These are phyloP conservation scores for Labeo catla DNA, from an alignment of 2,113 vertebrate species.

Conservation along the genomic window DNA sequence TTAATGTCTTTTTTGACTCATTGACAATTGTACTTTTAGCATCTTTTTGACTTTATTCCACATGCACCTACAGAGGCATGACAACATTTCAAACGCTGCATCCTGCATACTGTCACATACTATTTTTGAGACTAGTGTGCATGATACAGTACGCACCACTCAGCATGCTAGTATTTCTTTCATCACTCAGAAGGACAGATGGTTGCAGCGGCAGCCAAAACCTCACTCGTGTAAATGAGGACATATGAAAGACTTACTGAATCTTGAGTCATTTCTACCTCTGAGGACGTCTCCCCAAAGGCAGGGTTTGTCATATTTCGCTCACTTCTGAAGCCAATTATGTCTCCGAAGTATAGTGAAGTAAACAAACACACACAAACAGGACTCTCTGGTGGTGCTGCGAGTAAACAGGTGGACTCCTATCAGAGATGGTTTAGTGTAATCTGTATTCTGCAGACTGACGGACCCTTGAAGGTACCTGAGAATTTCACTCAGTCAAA, in stretches of 20 bases:
- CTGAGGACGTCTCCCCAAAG: background rate
- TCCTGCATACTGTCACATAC: background rate
- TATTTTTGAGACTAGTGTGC: background rate
- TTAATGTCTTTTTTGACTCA: too few species aligned
- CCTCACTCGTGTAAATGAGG: background rate
- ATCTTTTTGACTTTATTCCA: too few species aligned
- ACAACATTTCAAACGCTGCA: background rate
- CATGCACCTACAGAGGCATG: too few species aligned
- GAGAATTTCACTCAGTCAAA: constrained; percentile 52
- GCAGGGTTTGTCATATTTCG: background rate
- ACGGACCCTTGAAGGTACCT: constrained; percentile 42
- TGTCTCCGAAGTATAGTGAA: background rate
- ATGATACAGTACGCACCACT: background rate
- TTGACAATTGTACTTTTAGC: too few species aligned
- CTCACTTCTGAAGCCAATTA: background rate
- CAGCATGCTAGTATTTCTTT: background rate
- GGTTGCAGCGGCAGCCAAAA: constrained; percentile 1
- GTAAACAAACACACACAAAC: constrained; percentile 6
- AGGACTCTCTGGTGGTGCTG: constrained; percentile 5
- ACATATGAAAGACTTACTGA: background rate
- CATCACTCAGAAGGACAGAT: background rate
- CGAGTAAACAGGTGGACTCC: constrained; percentile 17
- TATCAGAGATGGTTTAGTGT: constrained; percentile 35
- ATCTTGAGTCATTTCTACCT: background rate
- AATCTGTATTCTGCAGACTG: constrained; percentile 54